These are phyloP conservation scores for Lucinisca nassula DNA, from an alignment of 2,888 invertebrate genomes.

Conservation along the genomic window DNA sequence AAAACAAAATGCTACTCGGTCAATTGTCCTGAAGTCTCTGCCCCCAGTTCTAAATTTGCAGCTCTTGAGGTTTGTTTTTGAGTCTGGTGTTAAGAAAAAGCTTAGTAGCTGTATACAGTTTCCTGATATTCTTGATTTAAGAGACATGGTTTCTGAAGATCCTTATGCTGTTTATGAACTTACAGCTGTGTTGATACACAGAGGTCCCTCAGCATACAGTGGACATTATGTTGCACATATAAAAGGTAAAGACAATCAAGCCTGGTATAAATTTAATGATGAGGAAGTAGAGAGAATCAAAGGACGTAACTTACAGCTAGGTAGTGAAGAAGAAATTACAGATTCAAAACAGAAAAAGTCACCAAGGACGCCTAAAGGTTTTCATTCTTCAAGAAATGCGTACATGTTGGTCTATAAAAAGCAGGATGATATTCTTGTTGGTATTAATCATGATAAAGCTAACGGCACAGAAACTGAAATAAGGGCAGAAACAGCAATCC, in stretches of 20 bases:
- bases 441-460: too few species aligned
- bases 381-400: slow-evolving; percentile 90
- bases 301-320: slow-evolving; percentile 87
- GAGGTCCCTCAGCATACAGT: slow-evolving; percentile 91
- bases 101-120: slow-evolving; percentile 90
- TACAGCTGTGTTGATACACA: slow-evolving; percentile 91
- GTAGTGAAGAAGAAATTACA: slow-evolving; percentile 88
- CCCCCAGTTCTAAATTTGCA: slow-evolving; percentile 91
- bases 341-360: slow-evolving; percentile 71
- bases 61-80: slow-evolving; percentile 90
- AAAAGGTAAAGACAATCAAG: slow-evolving; percentile 88
- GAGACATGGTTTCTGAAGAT: slow-evolving; percentile 82
- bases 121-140: slow-evolving; percentile 91
- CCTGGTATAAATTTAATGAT: slow-evolving; percentile 92
- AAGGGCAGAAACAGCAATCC: too few species aligned
- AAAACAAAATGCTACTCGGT: slow-evolving; percentile 90
- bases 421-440: not conserved
- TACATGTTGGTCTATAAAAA: slow-evolving; percentile 91
- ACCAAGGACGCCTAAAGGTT: slow-evolving; percentile 85
- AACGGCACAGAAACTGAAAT: too few species aligned
- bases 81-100: slow-evolving; percentile 90
- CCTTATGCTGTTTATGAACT: slow-evolving; percentile 88
- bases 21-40: slow-evolving; percentile 89
- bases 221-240: slow-evolving; percentile 92
- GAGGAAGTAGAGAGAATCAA: slow-evolving; percentile 88